Base-by-base conservation (phyloP, 2,113 vertebrate genomes). In the Rhinopomastus cyanomelas region DNA sequence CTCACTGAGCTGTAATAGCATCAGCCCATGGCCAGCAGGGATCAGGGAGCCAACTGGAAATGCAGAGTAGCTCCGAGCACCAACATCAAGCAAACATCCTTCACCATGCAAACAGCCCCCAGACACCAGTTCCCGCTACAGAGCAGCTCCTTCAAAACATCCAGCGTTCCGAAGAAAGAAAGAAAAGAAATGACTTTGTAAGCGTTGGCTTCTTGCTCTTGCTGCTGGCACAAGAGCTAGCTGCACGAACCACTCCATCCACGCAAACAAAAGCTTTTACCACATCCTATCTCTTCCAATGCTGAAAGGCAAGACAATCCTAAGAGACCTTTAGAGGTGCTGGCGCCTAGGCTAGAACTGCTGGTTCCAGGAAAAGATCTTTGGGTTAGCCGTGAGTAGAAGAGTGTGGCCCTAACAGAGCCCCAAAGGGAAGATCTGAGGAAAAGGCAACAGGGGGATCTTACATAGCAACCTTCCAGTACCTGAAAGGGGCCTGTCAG, bases 401-500 rank as follows among this genome's bases (percentile, higher is more conserved):
- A 75, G 21, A 25, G 6, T 0, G 1, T 11, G 15, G 17, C 42
- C 56, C 52, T 27, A 10, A 13, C 5, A 4, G 2, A 32, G 20
- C 29, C 36, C 78, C 68, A 27, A 19, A 48, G 37, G 57, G 62
- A 44, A 37, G 10, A 67, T 5, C 26, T 23, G 52, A 42, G 39
- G 39, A 42, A 15, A 42, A 42, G 39, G 39, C 39, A 12, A 15
- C 39, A 42, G 39, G 39, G 39, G 39, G 15, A 42, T 15, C 39
- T 42, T 42, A 42, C 15, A 42, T 42, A 12, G 39, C 39, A 42
- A 42, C 39, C 39, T 42, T 42, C 39, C 39, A 42, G 39, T 42
- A 12, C 39, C 15, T 42, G 39, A 42, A 11, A 42, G 15, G 39
- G 39, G 39, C 39, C 39, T 42, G 15, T 42, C 39, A 42, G 39